Base-by-base conservation (phyloP, 2,113 vertebrate species). In the Paramormyrops kingsleyae region DNA sequence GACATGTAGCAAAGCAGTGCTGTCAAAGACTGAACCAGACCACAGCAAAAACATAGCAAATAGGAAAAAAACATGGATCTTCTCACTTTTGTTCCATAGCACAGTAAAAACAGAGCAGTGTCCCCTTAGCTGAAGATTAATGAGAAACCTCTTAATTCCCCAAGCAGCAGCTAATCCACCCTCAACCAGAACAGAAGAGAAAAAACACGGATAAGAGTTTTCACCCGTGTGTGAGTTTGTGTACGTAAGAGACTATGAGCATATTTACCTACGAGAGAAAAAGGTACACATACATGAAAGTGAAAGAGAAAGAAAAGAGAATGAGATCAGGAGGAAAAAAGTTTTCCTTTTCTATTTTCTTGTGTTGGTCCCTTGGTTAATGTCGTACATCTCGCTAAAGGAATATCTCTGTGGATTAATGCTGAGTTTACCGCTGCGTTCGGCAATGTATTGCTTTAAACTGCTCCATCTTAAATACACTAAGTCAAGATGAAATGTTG, bases 401-500 rank as follows among this genome's bases (percentile, higher is more conserved):
- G 39, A 88, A 46, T 35, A 88, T n/a, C 42, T 87, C 85, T 39
- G 35, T 53, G n/a, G 49, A 88, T 88, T 62, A 88, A 88, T 88
- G 10, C 53, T 42, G 24, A 44, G 21, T 44, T 66, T 39, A 62
- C 53, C 24, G 5, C 59, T 15, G 83, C 19, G 4, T 52, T 66
- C 4, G 19, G 56, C n/a, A 80, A 21, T 39, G 27, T 70, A 15
- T 35, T 6, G 66, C 62, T 50, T 50, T 89, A 47, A 56, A 70
- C 88, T 35, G 6, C 88, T 77, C n/a, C n/a, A 50, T 88, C 44
- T 46, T 74, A n/a, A 47, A 88, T 88, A 46, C 88, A 89, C 49
- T 50, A 53, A 83, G 70, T 53, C 49, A 80, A 53, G 88, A 83
- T 83, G 88, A 89, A 77, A 77, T 35, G 66, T n/a, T 50, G 66